Conservation (phyloP, 2,797 vertebrate species). For the Etheostoma nigrum region DNA sequence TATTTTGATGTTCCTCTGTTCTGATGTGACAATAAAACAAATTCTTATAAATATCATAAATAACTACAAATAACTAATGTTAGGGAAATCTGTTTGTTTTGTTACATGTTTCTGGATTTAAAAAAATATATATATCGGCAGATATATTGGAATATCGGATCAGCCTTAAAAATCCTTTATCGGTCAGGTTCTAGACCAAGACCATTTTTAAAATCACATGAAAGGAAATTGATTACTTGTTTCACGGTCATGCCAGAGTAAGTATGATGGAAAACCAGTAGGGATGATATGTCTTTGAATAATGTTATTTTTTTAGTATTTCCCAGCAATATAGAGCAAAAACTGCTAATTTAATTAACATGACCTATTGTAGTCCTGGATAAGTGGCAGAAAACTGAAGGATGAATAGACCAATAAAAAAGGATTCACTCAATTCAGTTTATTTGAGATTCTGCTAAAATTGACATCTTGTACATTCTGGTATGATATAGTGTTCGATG, state of each 20-base stretch:
- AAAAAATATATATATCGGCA: too few species aligned
- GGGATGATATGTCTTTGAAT: background rate
- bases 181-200: background rate
- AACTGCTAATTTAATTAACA: background rate
- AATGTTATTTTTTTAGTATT: background rate
- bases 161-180: too few species aligned
- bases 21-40: too few species aligned
- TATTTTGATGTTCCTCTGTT: too few species aligned
- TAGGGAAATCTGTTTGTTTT: too few species aligned
- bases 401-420: background rate
- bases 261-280: background rate
- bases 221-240: background rate
- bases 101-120: too few species aligned
- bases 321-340: background rate
- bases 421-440: background rate
- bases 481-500: background rate
- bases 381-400: background rate
- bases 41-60: too few species aligned
- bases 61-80: too few species aligned
- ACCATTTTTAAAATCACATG: background rate
- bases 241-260: background rate
- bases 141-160: too few species aligned
- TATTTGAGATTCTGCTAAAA: background rate
- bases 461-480: background rate
- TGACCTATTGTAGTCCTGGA: background rate